These are phyloP conservation scores for Drosophila suboccidentalis DNA, from an alignment of 2,888 invertebrate genomes.

Conservation along the genomic window DNA sequence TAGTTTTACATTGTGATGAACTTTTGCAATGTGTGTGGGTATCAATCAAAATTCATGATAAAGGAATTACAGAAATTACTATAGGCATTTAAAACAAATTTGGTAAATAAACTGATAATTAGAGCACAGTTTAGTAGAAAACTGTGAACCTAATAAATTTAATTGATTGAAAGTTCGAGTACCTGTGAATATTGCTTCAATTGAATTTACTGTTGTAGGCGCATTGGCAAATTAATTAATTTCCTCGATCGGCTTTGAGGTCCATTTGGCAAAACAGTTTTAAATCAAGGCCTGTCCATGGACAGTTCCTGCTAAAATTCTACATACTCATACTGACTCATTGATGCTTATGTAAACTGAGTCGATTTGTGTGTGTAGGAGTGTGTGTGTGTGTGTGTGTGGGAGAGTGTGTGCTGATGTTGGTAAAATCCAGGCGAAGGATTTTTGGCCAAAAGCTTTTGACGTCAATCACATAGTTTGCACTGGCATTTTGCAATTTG, in stretches of 20 bases:
- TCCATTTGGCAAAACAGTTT: not conserved
- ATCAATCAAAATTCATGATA: not conserved
- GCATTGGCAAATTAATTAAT: constrained; percentile 13
- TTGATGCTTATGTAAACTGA: not conserved
- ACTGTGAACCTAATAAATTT: not conserved
- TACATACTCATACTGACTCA: constrained; percentile 11
- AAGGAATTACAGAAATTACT: not conserved
- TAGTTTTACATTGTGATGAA: not conserved
- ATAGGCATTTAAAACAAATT: not conserved
- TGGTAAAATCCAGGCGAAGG: not conserved
- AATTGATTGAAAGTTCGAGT: too few species aligned
- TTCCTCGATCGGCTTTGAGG: not conserved
- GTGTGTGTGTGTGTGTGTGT: not conserved
- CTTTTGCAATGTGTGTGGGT: not conserved
- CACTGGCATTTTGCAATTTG: constrained; percentile 52
- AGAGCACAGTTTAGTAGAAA: too few species aligned
- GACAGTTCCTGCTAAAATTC: constrained; percentile 9
- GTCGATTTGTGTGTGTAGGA: not conserved
- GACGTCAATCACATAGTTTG: constrained; percentile 58
- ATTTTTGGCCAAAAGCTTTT: constrained; percentile 25
- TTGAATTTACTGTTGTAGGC: not conserved
- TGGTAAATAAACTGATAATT: not conserved
- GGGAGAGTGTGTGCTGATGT: not conserved
- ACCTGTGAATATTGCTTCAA: not conserved
- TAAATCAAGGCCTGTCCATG: constrained; percentile 14